These are phyloP conservation scores for Montipora cactus DNA, from an alignment of 64 coral and sea anemone genomes.

Conservation along the genomic window DNA sequence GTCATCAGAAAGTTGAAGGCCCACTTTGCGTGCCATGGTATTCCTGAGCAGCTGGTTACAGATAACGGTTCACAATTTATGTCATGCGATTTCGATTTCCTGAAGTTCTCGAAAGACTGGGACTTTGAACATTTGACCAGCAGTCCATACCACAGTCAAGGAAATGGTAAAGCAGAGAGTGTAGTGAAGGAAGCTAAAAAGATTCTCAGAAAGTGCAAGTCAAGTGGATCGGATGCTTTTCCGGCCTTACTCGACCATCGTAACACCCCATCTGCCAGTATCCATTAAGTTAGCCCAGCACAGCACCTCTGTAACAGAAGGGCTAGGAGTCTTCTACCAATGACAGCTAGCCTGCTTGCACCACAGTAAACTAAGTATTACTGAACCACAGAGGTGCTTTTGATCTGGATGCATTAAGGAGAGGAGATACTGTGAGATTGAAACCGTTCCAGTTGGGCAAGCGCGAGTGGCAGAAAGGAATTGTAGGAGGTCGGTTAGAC, in stretches of 20 bases:
- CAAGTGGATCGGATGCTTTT: not conserved
- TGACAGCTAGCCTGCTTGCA: not conserved
- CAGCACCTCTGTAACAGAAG: not conserved
- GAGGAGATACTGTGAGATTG: not conserved
- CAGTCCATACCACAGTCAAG: not conserved
- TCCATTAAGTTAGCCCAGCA: not conserved
- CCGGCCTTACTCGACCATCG: not conserved
- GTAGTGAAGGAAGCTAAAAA: not conserved
- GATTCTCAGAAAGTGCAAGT: not conserved
- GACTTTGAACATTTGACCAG: not conserved
- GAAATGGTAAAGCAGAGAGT: not conserved
- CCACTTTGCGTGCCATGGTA: not conserved
- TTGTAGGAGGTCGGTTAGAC: constrained; percentile 49
- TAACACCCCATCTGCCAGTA: not conserved
- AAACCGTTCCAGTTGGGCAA: not conserved
- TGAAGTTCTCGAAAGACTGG: not conserved
- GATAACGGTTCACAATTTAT: constrained; percentile 2
- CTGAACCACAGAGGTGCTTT: not conserved
- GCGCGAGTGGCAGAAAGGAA: not conserved
- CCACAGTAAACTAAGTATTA: not conserved
- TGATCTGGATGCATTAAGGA: not conserved
- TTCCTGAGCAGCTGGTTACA: constrained; percentile 3
- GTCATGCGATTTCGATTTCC: constrained; percentile 27
- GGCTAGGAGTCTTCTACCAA: not conserved
- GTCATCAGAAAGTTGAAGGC: not conserved